Evolutionary conservation across 2,113 vertebrate genomes (phyloP).

Genomic region (Ondatra zibethicus): DNA sequence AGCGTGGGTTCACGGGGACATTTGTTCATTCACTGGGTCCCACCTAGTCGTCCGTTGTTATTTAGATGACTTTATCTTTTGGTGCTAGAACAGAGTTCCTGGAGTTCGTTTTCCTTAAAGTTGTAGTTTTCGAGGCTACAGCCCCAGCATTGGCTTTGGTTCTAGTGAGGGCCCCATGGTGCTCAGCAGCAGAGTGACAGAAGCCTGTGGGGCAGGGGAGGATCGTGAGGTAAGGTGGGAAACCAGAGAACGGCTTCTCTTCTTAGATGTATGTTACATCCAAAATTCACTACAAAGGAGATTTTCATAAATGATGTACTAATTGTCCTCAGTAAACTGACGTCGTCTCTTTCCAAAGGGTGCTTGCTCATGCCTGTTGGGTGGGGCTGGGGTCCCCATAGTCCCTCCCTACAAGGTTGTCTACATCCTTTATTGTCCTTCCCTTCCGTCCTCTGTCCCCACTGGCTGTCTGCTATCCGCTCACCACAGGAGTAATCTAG

Average conservation of each 20-base stretch:
- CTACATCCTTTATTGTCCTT: background rate
- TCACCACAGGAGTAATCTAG: no score
- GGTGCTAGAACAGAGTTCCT: background rate
- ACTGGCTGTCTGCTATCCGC: background rate
- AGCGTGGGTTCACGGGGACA: background rate
- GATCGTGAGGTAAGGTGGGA: background rate
- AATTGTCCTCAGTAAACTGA: background rate
- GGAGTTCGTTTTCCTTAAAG: background rate
- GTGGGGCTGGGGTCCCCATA: fast-evolving
- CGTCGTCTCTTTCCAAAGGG: background rate
- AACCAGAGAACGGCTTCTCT: background rate
- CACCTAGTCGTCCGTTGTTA: background rate
- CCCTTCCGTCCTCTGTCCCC: background rate
- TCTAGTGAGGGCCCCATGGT: background rate
- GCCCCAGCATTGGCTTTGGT: background rate
- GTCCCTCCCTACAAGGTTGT: background rate
- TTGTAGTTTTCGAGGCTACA: background rate
- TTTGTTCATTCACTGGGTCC: background rate
- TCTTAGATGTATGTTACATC: background rate
- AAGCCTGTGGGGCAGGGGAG: background rate
- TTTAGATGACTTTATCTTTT: background rate
- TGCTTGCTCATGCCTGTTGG: background rate
- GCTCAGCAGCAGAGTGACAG: background rate
- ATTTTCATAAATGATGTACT: background rate
- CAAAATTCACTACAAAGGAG: background rate